Evolutionary conservation across 2,113 vertebrate species (phyloP).

Genomic region (Ovibos moschatus): DNA sequence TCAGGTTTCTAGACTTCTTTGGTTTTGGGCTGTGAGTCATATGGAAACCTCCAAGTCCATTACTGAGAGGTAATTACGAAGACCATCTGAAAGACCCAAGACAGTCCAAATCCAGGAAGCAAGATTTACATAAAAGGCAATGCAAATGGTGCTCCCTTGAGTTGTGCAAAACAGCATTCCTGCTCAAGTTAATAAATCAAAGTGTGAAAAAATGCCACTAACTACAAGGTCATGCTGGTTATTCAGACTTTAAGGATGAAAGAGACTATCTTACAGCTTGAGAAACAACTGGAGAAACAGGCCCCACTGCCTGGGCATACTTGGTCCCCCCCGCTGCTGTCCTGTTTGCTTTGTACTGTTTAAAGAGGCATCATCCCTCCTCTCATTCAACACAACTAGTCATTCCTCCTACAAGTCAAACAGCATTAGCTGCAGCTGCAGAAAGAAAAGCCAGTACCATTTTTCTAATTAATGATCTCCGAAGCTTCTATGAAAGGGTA

Average conservation of each 20-base stretch:
- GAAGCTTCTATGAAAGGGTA: constrained; percentile 33
- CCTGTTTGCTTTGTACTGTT: constrained; percentile 71
- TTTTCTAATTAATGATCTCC: constrained; percentile 46
- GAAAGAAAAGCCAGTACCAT: constrained; percentile 64
- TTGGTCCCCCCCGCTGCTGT: background rate
- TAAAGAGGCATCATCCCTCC: constrained; percentile 58
- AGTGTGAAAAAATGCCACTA: background rate
- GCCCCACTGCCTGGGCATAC: background rate
- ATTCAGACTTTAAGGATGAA: background rate
- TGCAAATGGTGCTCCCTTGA: background rate
- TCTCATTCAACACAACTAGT: constrained; percentile 48
- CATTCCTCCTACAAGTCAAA: constrained; percentile 64
- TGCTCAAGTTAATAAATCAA: background rate
- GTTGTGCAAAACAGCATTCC: background rate
- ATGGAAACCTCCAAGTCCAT: background rate
- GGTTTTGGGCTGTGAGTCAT: background rate
- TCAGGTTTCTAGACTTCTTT: background rate
- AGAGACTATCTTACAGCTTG: background rate
- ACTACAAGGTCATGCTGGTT: background rate
- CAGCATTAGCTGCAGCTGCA: constrained; percentile 31
- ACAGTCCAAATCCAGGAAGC: background rate
- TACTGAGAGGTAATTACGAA: background rate
- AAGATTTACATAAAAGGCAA: background rate
- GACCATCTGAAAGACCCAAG: background rate
- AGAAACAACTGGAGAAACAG: background rate